These are phyloP conservation scores for Esox masquinongy DNA, from an alignment of 2,797 vertebrate species.

Conservation along the genomic window DNA sequence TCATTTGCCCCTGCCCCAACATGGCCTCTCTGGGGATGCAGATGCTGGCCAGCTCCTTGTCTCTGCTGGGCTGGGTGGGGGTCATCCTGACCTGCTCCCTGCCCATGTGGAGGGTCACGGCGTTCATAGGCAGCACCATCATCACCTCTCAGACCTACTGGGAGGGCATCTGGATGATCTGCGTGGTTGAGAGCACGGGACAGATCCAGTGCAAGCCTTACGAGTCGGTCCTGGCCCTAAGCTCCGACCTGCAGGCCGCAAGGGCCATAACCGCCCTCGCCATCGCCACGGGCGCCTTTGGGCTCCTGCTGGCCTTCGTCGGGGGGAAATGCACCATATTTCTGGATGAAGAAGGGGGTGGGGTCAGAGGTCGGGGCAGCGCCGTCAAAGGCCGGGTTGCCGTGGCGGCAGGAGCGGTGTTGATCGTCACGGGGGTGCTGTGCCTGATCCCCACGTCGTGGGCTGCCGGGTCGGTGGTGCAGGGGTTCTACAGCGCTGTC, in stretches of 20 bases:
- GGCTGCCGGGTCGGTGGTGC: constrained; percentile 69
- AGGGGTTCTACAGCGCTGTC: constrained; percentile 77
- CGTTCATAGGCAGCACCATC: constrained; percentile 77
- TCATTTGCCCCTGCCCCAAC: neutral
- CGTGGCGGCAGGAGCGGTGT: constrained; percentile 64
- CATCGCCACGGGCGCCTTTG: constrained; percentile 55
- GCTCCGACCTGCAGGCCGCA: constrained; percentile 71
- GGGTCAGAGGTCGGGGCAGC: constrained; percentile 58
- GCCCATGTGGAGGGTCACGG: constrained; percentile 78
- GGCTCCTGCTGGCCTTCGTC: constrained; percentile 76
- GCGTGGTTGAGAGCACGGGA: constrained; percentile 76
- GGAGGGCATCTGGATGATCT: constrained; percentile 84
- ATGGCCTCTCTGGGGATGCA: constrained; percentile 77
- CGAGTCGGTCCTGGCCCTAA: constrained; percentile 71
- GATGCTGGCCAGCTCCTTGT: constrained; percentile 72
- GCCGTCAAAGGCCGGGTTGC: constrained; percentile 67
- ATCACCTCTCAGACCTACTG: constrained; percentile 73
- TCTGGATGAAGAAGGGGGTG: constrained; percentile 54
- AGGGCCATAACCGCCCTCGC: constrained; percentile 70
- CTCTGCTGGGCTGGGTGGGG: constrained; percentile 73
- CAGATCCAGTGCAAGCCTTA: constrained; percentile 76
- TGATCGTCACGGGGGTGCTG: constrained; percentile 72
- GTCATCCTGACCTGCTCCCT: constrained; percentile 68
- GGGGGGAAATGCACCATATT: constrained; percentile 85
- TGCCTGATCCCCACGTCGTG: constrained; percentile 77